Evolutionary conservation across 2,888 invertebrate genomes (phyloP), one percentile per base, ranked within the genome.

Genomic region (Oegoconia quadripuncta): DNA sequence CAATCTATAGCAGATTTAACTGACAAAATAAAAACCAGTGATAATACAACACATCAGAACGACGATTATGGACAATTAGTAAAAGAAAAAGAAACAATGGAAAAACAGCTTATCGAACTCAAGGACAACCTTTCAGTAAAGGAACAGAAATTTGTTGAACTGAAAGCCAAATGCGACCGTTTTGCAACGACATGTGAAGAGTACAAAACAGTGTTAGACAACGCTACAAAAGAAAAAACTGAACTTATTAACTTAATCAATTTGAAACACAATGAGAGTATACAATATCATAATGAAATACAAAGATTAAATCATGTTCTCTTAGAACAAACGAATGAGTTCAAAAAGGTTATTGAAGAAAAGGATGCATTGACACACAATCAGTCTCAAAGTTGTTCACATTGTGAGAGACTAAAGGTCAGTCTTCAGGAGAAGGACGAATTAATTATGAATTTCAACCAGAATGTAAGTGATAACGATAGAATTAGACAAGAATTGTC

Each of bases 201-300:
- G 47, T 73, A 69, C 36, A 75, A 77, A 61, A 49, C 48, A 15
- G 44, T 62, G 2, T 46, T 80, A 38, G 75, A 84, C 7, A 70
- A 59, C 5, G 55, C 67, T 1, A 63, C 53, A 30, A 72, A 82
- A 5, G 92, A 93, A 55, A 92, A 93, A 62, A 90, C 90, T 28
- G 91, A 95, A 58, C 77, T 94, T n/a, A 90, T 93, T 11, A 90
- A 89, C 48, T 80, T 93, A 8, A 81, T 97, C 0, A 94, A 93
- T 58, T 86, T 92, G 39, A 97, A 97, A 74, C 96, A 97, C 60
- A 91, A 93, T 42, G 97, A 97, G 79, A 95, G 92, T 64, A 75
- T 95, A 17, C 91, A 93, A 45, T 97, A 96, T 69, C 95, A 97
- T 60, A 89, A 87, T 18, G 97, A 97, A 84, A 93, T 97, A 41